Evolutionary conservation across 2,797 vertebrate genomes (phyloP), one percentile per base, ranked within the genome.

Genomic region (Tauraco hartlaubi): DNA sequence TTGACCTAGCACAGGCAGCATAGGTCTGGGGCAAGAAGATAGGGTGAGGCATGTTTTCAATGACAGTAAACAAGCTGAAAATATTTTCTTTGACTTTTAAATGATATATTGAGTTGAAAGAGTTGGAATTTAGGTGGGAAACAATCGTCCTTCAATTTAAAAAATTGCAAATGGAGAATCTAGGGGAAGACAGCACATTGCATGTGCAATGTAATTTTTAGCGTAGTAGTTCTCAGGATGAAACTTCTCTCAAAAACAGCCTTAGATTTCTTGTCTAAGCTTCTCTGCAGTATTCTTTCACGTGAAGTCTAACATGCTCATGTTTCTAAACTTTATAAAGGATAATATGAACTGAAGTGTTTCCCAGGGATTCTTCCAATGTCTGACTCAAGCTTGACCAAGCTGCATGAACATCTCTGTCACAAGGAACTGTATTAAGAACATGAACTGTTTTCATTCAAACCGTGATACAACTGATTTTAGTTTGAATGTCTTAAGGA

Each of bases 21-120:
- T 16, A 66, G 29, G 35, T 85, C 69, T 72, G 75, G 49, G 35
- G 51, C 43, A 61, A 62, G 23, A 29, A 80, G 74, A 62, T 10
- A 75, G 49, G 49, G 13, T 15, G 12, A 77, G 59, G 26, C 61
- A 26, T 78, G 43, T 72, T 91, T 91, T 83, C 62, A 75, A 2
- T 66, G 66, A 39, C 46, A 90, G 28, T 58, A 90, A 95, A 84
- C 46, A 83, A 72, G 20, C 20, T 79, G 51, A 12, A 91, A 88
- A 62, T 66, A 58, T 23, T 51, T 62, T 76, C 62, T 64, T 41
- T 95, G 85, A 66, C 49, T 90, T 93, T 83, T 61, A 88, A 93
- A 86, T 79, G 0, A 58, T 49, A 79, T 10, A 46, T 33, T 67
- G 48, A 88, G 51, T 77, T 84, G 44, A 71, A 81, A 84, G 69